Conservation (phyloP, 2,888 invertebrate species). For the Xylota sylvarum region DNA sequence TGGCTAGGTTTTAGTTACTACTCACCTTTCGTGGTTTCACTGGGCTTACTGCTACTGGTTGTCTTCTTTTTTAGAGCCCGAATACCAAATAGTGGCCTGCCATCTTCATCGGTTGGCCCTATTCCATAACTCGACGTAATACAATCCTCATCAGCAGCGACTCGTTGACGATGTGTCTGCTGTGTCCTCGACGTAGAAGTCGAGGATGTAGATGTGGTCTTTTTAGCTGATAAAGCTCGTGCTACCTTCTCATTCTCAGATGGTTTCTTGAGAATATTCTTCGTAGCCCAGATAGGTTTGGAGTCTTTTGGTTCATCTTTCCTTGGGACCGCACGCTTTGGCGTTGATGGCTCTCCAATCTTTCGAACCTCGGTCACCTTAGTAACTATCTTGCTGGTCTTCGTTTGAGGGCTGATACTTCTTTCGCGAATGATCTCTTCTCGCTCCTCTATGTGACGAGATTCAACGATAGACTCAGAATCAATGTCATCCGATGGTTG, state of each 20-base stretch:
- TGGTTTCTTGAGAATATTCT: conserved; percentile 87
- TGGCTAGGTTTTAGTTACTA: not conserved
- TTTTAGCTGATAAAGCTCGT: conserved; percentile 63
- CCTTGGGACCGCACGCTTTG: conserved; percentile 83
- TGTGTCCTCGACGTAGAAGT: conserved; percentile 63
- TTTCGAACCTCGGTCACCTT: conserved; percentile 73
- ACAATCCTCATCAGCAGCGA: conserved; percentile 86
- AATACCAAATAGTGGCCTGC: conserved; percentile 92
- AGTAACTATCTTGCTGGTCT: conserved; percentile 80
- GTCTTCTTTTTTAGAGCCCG: conserved; percentile 88
- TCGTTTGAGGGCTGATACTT: conserved; percentile 82
- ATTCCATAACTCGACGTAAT: conserved; percentile 93
- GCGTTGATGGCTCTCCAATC: conserved; percentile 79
- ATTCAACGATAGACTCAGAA: conserved; percentile 66
- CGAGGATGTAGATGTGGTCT: conserved; percentile 65
- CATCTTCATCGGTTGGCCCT: conserved; percentile 92
- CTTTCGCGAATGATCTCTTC: conserved; percentile 78
- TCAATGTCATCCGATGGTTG: conserved; percentile 69
- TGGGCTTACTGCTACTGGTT: conserved; percentile 84
- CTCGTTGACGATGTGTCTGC: conserved; percentile 81
- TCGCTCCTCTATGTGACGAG: conserved; percentile 64
- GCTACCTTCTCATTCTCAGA: conserved; percentile 82
- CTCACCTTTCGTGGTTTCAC: conserved; percentile 88
- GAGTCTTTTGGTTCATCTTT: conserved; percentile 82
- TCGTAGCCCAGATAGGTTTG: conserved; percentile 88